phyloP scores from a whole-genome alignment of 2,888 invertebrate species.

The Zhuqinia jingwanae region DNA sequence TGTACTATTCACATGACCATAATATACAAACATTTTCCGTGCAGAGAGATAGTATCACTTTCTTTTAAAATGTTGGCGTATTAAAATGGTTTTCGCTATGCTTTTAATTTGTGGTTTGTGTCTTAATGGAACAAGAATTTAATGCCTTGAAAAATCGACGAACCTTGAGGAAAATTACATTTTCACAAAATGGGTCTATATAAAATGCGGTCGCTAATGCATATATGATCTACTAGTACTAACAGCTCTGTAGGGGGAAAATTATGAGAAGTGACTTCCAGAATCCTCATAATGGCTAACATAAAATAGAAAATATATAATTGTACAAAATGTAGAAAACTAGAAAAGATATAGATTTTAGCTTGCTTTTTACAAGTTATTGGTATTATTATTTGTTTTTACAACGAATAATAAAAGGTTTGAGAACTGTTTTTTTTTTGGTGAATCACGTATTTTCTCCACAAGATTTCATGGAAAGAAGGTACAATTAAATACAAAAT shows the following conservation, averaged over 20 bases:
- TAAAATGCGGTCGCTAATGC: conserved; percentile 52
- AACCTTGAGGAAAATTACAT: conserved; percentile 67
- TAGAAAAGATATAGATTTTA: conserved; percentile 2
- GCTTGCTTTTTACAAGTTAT: too few relatives aligned
- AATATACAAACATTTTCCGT: background rate
- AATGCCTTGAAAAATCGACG: conserved; percentile 59
- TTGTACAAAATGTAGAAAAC: background rate
- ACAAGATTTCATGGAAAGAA: too few relatives aligned
- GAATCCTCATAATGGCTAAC: background rate
- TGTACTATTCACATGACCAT: background rate
- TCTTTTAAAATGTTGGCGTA: background rate
- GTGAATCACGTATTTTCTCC: too few relatives aligned
- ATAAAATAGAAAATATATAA: conserved; percentile 8
- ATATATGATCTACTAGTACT: conserved; percentile 38
- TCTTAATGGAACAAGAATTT: conserved; percentile 48
- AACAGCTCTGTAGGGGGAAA: background rate
- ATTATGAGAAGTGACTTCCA: background rate
- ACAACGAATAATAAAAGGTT: too few relatives aligned
- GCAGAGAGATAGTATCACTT: background rate
- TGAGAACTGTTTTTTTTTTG: too few relatives aligned
- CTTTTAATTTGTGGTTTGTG: conserved; percentile 65
- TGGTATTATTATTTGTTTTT: too few relatives aligned
- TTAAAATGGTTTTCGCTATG: conserved; percentile 19
- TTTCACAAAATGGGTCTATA: conserved; percentile 51
- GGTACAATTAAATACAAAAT: too few relatives aligned